Evolutionary conservation across 2,888 invertebrate species (phyloP), one percentile per base, ranked within the genome.

Genomic region (Germaria angustata): DNA sequence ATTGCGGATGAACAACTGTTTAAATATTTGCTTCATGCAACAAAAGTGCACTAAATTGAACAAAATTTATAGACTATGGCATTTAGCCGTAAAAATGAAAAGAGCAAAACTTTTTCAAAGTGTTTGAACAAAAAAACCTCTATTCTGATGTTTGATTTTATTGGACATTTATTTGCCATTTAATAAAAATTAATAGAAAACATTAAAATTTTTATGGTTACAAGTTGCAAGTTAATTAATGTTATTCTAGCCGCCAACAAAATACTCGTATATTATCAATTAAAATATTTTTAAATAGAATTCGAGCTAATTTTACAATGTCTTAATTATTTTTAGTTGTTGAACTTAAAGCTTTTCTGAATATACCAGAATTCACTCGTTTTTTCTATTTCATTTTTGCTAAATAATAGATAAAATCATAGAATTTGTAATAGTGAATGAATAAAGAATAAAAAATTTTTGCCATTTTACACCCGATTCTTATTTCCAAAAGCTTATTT

Each of bases 21-120:
- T 36, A 71, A 71, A 72, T 61, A 68, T 81, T 76, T 81, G 59
- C 36, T 44, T 49, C 9, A 46, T 65, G 41, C 13, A 65, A 53
- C 65, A 55, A 57, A 65, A 73, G 34, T 34, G n/a, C 59, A 76
- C 24, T 65, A 44, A 73, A 63, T 13, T 51, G 44, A 55, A 36
- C 22, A 57, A 69, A 51, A 63, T 75, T 68, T 68, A 55, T 63
- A 36, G 59, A 49, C 36, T 34, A n/a, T 68, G 22, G 20, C 17
- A 51, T n/a, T 28, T 32, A 9, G 41, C 8, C 41, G 22, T 1
- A 24, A 17, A 39, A 13, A 2, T 15, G 11, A 32, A 28, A 24
- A 41, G 7, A 51, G 22, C 11, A 3, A 36, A 3, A 4, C 22
- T 8, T 34, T 17, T 28, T 28, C 11, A 0, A 41, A 49, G 20